phyloP scores from a whole-genome alignment of 2,888 invertebrate species.

The Leistus spinibarbis region DNA sequence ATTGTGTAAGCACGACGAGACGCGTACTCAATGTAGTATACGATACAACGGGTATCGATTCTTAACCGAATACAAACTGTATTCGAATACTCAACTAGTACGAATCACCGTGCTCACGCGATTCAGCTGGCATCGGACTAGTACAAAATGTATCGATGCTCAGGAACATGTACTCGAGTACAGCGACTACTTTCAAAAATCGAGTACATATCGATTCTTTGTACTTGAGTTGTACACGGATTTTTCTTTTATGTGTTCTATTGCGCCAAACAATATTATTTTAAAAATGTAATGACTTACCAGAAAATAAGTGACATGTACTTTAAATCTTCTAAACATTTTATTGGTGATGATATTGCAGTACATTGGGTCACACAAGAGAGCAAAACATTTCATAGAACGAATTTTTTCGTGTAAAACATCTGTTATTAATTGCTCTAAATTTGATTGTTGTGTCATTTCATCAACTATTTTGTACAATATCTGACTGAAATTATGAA shows the following conservation, averaged over 20 bases:
- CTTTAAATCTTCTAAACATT: conserved; percentile 58
- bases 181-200: too few relatives aligned
- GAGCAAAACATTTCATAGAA: conserved; percentile 59
- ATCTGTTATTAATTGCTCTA: conserved; percentile 49
- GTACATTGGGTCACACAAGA: conserved; percentile 63
- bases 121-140: too few relatives aligned
- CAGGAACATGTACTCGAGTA: too few relatives aligned
- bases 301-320: conserved; percentile 60
- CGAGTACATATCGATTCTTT: too few relatives aligned
- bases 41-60: too few relatives aligned
- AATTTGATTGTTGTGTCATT: conserved; percentile 24
- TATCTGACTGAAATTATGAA: conserved; percentile 9
- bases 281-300: conserved; percentile 54
- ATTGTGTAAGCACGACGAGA: too few relatives aligned
- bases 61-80: too few relatives aligned
- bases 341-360: conserved; percentile 60
- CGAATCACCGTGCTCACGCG: too few relatives aligned
- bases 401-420: conserved; percentile 51
- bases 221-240: too few relatives aligned
- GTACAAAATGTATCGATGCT: too few relatives aligned
- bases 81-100: too few relatives aligned
- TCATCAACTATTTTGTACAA: conserved; percentile 1
- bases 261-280: neutral
- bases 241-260: neutral
- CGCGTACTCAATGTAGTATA: too few relatives aligned